Evolutionary conservation across 2,797 vertebrate species (phyloP).

Genomic region (Macroramphosus scolopax): DNA sequence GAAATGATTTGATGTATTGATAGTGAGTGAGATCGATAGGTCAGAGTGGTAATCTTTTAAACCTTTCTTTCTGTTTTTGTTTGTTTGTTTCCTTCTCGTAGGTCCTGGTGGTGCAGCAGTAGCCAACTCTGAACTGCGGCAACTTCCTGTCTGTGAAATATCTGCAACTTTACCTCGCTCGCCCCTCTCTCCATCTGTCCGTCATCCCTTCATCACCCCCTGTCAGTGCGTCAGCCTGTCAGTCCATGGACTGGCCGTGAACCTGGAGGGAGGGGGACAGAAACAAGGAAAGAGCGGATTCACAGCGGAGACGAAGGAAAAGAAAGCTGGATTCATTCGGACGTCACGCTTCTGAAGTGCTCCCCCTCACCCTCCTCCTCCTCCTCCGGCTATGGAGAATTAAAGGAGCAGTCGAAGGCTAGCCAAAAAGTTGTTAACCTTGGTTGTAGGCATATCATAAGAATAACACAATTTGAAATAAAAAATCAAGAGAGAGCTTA

Average conservation of each 20-base stretch:
- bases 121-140: slow-evolving; percentile 69
- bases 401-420: slow-evolving; percentile 60
- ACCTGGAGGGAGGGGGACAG: slow-evolving; percentile 74
- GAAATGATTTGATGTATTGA: slow-evolving; percentile 27
- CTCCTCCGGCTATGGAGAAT: slow-evolving; percentile 69
- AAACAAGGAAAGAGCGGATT: slow-evolving; percentile 64
- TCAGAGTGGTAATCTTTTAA: slow-evolving; percentile 34
- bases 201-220: slow-evolving; percentile 45
- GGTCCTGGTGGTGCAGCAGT: slow-evolving; percentile 60
- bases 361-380: slow-evolving; percentile 52
- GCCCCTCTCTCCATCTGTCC: slow-evolving; percentile 46
- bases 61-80: too few species aligned
- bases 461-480: slow-evolving; percentile 28
- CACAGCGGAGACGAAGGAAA: slow-evolving; percentile 37
- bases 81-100: slow-evolving; percentile 45
- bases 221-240: slow-evolving; percentile 32
- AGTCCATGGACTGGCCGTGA: slow-evolving; percentile 77
- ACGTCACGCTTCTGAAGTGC: slow-evolving; percentile 49
- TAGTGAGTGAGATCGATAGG: too few species aligned
- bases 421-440: slow-evolving; percentile 24
- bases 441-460: not conserved
- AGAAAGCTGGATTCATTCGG: slow-evolving; percentile 69
- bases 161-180: slow-evolving; percentile 49
- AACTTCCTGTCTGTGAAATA: slow-evolving; percentile 46
- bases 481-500: slow-evolving; percentile 21